These are phyloP conservation scores for Alloscopus bannaensis DNA, from an alignment of 2,888 invertebrate genomes.

Conservation along the genomic window DNA sequence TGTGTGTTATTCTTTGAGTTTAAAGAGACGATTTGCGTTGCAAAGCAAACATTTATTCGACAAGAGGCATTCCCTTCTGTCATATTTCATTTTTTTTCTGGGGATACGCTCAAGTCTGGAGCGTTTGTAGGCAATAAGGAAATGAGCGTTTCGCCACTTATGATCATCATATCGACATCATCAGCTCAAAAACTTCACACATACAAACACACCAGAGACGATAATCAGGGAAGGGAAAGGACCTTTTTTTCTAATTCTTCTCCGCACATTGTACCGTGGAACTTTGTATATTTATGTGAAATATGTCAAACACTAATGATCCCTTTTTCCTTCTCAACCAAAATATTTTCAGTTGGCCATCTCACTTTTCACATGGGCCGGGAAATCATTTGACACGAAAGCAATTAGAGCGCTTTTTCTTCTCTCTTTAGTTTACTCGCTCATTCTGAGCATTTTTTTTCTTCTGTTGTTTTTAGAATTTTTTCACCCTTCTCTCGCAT, in stretches of 20 bases:
- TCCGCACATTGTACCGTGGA: not conserved
- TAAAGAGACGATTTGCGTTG: conserved; percentile 51
- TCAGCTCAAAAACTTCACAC: conserved; percentile 35
- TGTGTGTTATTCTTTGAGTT: no score
- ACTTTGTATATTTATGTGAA: conserved; percentile 63
- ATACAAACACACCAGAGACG: no score
- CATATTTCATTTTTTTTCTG: conserved; percentile 54
- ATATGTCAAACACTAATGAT: conserved; percentile 73
- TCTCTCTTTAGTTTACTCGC: conserved; percentile 25
- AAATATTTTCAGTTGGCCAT: conserved; percentile 73
- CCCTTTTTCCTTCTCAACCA: conserved; percentile 71
- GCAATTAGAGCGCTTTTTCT: conserved; percentile 72
- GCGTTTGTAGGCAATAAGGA: conserved; percentile 48
- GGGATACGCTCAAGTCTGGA: not conserved
- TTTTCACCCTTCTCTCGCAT: conserved; percentile 28
- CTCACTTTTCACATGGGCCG: conserved; percentile 73
- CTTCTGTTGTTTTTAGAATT: conserved; percentile 32
- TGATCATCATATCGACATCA: conserved; percentile 42
- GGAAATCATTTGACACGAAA: conserved; percentile 74
- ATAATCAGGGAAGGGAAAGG: conserved; percentile 13
- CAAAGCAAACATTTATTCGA: conserved; percentile 55
- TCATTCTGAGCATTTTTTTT: conserved; percentile 28
- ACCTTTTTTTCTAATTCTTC: conserved; percentile 6
- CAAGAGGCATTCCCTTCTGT: conserved; percentile 48
- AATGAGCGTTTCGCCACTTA: conserved; percentile 43